phyloP scores from a whole-genome alignment of 1,140 invertebrate genomes.

The Musca domestica region DNA sequence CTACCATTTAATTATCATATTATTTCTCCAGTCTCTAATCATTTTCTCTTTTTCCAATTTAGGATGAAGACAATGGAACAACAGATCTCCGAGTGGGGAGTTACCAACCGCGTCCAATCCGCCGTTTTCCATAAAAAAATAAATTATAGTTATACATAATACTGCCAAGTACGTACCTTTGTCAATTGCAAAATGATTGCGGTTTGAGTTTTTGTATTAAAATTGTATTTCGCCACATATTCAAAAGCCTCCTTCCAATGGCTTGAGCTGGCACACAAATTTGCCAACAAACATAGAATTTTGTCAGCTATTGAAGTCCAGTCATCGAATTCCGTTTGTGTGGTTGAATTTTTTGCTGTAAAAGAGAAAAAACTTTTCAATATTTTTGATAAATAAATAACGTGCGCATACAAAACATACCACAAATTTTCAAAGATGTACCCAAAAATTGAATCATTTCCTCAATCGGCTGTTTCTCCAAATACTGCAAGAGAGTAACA shows the following conservation, averaged over 20 bases:
- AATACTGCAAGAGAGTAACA: conserved; percentile 30
- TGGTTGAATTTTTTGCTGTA: neutral
- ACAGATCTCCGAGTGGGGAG: no score
- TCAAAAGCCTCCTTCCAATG: conserved; percentile 35
- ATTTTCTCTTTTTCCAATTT: no score
- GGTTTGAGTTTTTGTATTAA: conserved; percentile 23
- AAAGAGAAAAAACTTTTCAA: neutral
- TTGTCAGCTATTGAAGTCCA: conserved; percentile 10
- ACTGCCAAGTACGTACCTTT: conserved; percentile 21
- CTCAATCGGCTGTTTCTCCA: conserved; percentile 43
- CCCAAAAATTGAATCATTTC: conserved; percentile 41
- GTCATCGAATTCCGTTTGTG: conserved; percentile 14
- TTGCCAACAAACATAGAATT: conserved; percentile 37
- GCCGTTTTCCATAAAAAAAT: no score
- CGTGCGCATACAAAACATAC: no score
- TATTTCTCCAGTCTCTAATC: no score
- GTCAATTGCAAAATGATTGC: conserved; percentile 20
- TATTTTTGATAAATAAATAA: neutral
- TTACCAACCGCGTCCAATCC: no score
- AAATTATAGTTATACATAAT: no score
- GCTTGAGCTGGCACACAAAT: conserved; percentile 35
- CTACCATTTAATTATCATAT: no score
- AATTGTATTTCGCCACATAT: conserved; percentile 25
- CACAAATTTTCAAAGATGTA: conserved; percentile 30
- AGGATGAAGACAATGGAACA: no score